Evolutionary conservation across 2,888 invertebrate genomes (phyloP), one percentile per base, ranked within the genome.

Genomic region (Cephus pulcher): DNA sequence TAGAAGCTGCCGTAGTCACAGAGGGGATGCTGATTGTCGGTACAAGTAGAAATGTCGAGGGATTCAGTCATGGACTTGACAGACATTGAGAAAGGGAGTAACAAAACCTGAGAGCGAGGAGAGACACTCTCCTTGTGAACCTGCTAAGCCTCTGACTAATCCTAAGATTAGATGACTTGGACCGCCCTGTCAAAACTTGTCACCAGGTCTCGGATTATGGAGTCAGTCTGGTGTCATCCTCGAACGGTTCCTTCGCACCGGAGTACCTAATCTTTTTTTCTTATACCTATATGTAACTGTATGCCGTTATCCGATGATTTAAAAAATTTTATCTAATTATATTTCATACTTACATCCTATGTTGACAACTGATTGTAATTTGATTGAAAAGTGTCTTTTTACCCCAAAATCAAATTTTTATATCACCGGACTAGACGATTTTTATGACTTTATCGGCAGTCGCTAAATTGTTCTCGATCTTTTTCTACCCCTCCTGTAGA

Each of bases 131-230:
- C 82, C 80, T 81, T 81, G 82, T 83, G 83, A 86, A 88, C 88
- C 88, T 88, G 89, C 87, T 84, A 85, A 85, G 82, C 82, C 82
- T 56, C 80, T 77, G 85, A 84, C 86, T 88, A 88, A 90, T 88
- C 89, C 88, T 78, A 75, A 87, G 88, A 89, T 90, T 88, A 85
- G 86, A 84, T 84, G 83, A 84, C 82, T 84, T 79, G 82, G 80
- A 82, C 84, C 85, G 83, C 84, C 83, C 87, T 90, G 90, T 90
- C 91, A 90, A 91, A 91, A 91, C 90, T 90, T 90, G 89, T 89
- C 89, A 89, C 84, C 84, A 83, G 82, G 81, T 83, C 81, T 77
- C 77, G 84, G 79, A 81, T 78, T 78, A 78, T 34, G 73, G 74
- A 77, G 71, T 71, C 71, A 71, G 32, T 56, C 23, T 23, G 71